phyloP scores from a whole-genome alignment of 2,888 invertebrate species.

The Nomada flava region DNA sequence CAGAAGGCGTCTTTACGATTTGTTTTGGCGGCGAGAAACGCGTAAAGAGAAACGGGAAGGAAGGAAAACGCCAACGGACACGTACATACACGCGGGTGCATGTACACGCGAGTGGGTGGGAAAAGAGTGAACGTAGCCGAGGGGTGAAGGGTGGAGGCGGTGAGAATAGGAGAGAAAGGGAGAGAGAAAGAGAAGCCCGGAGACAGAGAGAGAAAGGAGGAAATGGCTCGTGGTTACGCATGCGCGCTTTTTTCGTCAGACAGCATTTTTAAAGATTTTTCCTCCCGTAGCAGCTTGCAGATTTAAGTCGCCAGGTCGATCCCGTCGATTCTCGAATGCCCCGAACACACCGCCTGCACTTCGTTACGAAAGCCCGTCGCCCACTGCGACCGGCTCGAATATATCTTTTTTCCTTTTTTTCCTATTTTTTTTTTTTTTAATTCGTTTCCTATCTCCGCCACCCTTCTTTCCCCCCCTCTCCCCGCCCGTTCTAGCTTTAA shows the following conservation, averaged over 20 bases:
- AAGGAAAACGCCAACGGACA: constrained; percentile 38
- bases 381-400: constrained; percentile 45
- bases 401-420: constrained; percentile 21
- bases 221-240: constrained; percentile 74
- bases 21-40: constrained; percentile 78
- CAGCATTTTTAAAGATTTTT: constrained; percentile 82
- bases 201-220: constrained; percentile 53
- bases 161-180: constrained; percentile 50
- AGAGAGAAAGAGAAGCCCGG: constrained; percentile 43
- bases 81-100: not conserved
- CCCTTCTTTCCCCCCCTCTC: no score
- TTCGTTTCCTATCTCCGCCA: not conserved
- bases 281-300: constrained; percentile 74
- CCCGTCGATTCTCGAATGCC: constrained; percentile 69
- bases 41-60: constrained; percentile 56
- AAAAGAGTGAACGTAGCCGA: constrained; percentile 36
- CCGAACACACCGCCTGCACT: constrained; percentile 57
- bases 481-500: not conserved
- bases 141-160: constrained; percentile 31
- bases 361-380: constrained; percentile 49
- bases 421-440: not conserved
- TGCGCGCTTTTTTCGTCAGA: constrained; percentile 80
- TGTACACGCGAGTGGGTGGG: constrained; percentile 14
- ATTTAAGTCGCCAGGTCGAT: constrained; percentile 74
- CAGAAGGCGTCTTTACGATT: constrained; percentile 79